These are phyloP conservation scores for Caenorhabditis remanei DNA, from an alignment of 1,140 invertebrate species.

Conservation along the genomic window DNA sequence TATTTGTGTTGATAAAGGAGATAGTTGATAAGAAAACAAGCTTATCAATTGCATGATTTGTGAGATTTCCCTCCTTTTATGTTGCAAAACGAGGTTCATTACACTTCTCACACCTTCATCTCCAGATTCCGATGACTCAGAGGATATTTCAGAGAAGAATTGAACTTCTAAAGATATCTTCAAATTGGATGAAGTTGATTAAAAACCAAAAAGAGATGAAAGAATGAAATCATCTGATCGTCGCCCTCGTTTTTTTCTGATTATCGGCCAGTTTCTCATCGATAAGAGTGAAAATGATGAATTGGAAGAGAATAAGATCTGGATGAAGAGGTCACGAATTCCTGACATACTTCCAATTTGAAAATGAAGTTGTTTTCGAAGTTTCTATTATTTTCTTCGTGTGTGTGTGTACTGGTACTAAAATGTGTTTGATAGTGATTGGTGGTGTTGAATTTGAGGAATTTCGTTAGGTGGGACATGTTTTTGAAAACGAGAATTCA, in stretches of 20 bases:
- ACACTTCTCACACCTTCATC: neutral
- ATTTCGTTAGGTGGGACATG: neutral
- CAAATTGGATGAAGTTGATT: neutral
- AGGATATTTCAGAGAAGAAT: neutral
- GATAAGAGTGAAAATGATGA: conserved; percentile 51
- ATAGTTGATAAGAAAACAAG: conserved; percentile 38
- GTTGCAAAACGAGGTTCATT: conserved; percentile 22
- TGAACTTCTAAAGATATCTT: neutral
- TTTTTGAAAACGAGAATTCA: neutral
- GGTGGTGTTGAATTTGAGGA: neutral
- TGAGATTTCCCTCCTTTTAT: neutral
- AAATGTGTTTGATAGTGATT: neutral
- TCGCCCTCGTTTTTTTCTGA: conserved; percentile 28
- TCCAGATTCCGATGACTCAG: too few species aligned
- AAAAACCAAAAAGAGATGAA: neutral
- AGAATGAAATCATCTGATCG: conserved; percentile 43
- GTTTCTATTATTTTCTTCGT: neutral
- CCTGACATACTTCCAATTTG: neutral
- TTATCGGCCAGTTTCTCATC: conserved; percentile 17
- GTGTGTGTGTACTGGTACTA: neutral
- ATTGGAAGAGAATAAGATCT: neutral
- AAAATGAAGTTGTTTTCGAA: neutral
- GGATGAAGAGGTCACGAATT: conserved; percentile 21
- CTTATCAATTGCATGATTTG: conserved; percentile 19
- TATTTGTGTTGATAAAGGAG: neutral